A percentile compares a stretch with the other conserved stretches of the same genome.
Conservation (phyloP, 2,888 invertebrate genomes). For the Tanytarsus gracilentus region DNA sequence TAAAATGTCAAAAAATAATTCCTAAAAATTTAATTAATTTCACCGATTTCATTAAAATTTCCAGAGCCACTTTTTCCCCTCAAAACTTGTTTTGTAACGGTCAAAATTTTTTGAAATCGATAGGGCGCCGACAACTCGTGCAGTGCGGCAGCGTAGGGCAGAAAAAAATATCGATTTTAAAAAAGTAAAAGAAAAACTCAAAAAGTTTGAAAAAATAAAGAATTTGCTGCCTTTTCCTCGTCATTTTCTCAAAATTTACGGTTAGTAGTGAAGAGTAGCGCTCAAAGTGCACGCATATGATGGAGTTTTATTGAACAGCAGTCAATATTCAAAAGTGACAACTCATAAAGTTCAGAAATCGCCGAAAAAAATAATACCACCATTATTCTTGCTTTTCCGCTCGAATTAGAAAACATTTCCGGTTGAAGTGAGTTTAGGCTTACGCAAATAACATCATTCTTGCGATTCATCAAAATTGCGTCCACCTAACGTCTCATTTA, state of each 20-base stretch:
- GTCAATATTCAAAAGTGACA: slow-evolving; percentile 18
- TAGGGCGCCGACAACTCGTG: no score
- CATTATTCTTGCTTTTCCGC: slow-evolving; percentile 3
- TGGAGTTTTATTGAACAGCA: neutral
- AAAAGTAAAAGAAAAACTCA: neutral
- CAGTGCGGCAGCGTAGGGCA: no score
- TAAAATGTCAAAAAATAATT: no score
- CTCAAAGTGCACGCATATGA: neutral
- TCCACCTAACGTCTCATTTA: no score
- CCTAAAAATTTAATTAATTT: no score
- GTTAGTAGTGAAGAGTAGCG: neutral
- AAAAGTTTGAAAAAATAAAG: neutral
- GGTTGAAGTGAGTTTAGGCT: neutral
- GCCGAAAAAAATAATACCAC: slow-evolving; percentile 21
- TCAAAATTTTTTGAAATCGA: no score
- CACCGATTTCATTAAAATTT: no score
- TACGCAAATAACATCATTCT: no score
- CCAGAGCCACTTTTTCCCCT: no score
- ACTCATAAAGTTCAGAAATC: slow-evolving; percentile 16
- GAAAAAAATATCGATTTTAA: neutral
- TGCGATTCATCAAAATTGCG: no score
- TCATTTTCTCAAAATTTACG: neutral
- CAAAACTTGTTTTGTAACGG: no score
- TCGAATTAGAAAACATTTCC: neutral
- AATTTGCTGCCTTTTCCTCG: neutral